Evolutionary conservation across 2,888 invertebrate genomes (phyloP).

Genomic region (Allygus modestus): DNA sequence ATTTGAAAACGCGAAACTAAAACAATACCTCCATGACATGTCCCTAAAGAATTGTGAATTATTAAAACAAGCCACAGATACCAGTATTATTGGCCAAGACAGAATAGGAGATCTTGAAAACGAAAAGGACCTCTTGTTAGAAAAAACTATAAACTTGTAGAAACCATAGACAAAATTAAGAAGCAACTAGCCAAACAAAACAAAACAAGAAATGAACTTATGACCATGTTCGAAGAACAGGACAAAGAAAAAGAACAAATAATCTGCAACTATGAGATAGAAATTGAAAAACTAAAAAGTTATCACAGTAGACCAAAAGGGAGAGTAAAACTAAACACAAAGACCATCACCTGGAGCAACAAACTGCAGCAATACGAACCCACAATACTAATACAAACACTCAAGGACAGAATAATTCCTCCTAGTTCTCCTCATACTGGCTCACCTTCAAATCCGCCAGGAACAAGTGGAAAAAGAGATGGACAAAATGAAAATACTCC

Average conservation of each 20-base stretch:
- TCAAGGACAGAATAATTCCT: background rate
- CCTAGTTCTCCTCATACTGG: background rate
- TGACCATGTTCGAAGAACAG: slow-evolving; percentile 2
- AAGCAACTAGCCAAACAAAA: slow-evolving; percentile 32
- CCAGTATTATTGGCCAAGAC: slow-evolving; percentile 24
- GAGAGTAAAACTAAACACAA: background rate
- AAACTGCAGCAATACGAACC: slow-evolving; percentile 19
- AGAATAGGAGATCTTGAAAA: slow-evolving; percentile 34
- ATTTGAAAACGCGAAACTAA: slow-evolving; percentile 2
- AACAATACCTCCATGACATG: slow-evolving; percentile 1
- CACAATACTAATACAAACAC: background rate
- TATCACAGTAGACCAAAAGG: background rate
- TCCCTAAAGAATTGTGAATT: slow-evolving; percentile 28
- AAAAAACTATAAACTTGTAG: slow-evolving; percentile 23
- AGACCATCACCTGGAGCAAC: slow-evolving; percentile 4
- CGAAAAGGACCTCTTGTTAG: background rate
- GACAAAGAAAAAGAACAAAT: background rate
- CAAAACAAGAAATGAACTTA: slow-evolving; percentile 20
- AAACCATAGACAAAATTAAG: slow-evolving; percentile 8
- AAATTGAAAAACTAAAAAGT: slow-evolving; percentile 6
- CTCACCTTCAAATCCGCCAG: slow-evolving; percentile 29
- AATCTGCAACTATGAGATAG: background rate
- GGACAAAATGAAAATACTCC: background rate
- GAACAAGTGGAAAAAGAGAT: slow-evolving; percentile 19
- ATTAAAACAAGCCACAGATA: slow-evolving; percentile 28